Percentiles rank a stretch among this genome's conserved stretches.
Evolutionary conservation across 2,113 vertebrate species (phyloP).

Genomic region (Saccopteryx leptura): DNA sequence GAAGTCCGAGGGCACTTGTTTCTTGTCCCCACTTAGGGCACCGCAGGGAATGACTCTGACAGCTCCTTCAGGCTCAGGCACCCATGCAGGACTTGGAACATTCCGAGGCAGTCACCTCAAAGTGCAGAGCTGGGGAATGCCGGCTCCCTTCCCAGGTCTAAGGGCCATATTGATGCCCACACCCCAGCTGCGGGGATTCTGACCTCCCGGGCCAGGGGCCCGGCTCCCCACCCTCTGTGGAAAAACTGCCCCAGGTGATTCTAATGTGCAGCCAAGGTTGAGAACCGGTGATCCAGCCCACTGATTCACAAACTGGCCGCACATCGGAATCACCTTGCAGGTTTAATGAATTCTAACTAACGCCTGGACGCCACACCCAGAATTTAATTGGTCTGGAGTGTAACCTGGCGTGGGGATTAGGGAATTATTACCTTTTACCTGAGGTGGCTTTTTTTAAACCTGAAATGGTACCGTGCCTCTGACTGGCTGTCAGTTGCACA

Average conservation of each 20-base stretch:
- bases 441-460: not conserved
- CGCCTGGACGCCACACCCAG: not conserved
- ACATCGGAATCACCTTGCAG: not conserved
- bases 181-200: not conserved
- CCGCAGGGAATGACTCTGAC: not conserved
- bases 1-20: not conserved
- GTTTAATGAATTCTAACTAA: not conserved
- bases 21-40: rapidly evolving
- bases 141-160: not conserved
- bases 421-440: not conserved
- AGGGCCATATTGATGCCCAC: not conserved
- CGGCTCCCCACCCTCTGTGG: rapidly evolving
- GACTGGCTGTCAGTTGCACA: not conserved
- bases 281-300: not conserved
- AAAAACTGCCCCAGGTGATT: not conserved
- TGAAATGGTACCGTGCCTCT: not conserved
- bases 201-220: not conserved
- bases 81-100: not conserved
- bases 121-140: too few relatives aligned
- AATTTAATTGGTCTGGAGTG: not conserved
- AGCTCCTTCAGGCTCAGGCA: not conserved
- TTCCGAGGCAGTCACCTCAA: not conserved
- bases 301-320: not conserved
- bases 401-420: not conserved
- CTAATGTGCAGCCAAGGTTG: not conserved